Evolutionary conservation across 2,797 vertebrate genomes (phyloP), one percentile per base, ranked within the genome.

Genomic region (Fundulus diaphanus): DNA sequence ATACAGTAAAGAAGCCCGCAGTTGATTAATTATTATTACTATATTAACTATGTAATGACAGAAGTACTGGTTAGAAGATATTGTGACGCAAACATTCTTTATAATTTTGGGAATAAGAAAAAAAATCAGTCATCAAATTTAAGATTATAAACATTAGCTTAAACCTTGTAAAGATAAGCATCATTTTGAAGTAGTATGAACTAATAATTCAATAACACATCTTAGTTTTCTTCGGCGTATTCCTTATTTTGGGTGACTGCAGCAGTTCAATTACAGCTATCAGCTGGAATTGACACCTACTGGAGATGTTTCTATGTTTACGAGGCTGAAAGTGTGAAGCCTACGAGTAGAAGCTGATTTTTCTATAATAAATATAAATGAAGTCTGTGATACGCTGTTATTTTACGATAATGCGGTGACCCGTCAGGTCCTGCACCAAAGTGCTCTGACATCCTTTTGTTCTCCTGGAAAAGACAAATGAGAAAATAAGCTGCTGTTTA

Each of bases 401-500:
- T 22, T n/a, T 2, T 1, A 54, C 12, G n/a, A 15, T 31, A 13
- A 31, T 57, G 7, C 4, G 24, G 15, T 35, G 37, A n/a, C 9
- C n/a, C 22, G 22, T 27, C 33, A 48, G 13, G 11, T 7, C 40
- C 54, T 24, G 20, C 40, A 29, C n/a, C 16, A 9, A 42, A 57
- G 27, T 31, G n/a, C 29, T 5, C 52, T 13, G 37, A 44, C 24
- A 12, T 44, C 20, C 6, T 20, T 59, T 44, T n/a, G 49, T 52
- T 22, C 33, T 57, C 5, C n/a, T 7, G 9, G 27, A 20, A 51
- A 33, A 71, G 20, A 42, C 4, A 49, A 51, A 24, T 1, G 16
- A 44, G 12, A 22, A 65, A 49, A 65, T 22, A 48, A 29, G 22
- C 44, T 1, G 11, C 33, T 52, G 67, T 76, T 77, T 73, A 61